Conservation (phyloP, 2,113 vertebrate genomes). For the Siphamia tubifer region DNA sequence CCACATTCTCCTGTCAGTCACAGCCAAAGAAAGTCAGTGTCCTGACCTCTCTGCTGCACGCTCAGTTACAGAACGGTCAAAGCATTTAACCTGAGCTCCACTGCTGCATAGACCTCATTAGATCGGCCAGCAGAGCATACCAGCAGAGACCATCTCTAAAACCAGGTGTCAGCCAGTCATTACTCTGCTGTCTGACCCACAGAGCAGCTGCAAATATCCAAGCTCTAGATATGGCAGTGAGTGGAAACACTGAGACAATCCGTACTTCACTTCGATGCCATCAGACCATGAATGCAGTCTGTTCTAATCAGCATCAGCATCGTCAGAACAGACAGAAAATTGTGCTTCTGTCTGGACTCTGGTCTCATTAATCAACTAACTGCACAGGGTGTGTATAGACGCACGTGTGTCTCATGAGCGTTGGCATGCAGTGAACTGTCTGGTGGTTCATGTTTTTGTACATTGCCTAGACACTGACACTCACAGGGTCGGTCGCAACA, state of each 20-base stretch:
- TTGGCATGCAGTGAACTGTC: constrained; percentile 32
- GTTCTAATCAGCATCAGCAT: constrained; percentile 28
- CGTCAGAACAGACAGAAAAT: constrained; percentile 41
- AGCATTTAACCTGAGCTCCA: constrained; percentile 62
- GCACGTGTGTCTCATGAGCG: constrained; percentile 28
- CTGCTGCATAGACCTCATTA: constrained; percentile 58
- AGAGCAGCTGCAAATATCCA: constrained; percentile 44
- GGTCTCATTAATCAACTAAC: constrained; percentile 53
- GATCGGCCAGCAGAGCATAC: constrained; percentile 33
- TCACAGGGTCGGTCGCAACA: background rate
- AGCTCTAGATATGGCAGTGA: background rate
- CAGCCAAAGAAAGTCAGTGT: constrained; percentile 1
- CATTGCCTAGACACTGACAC: constrained; percentile 29
- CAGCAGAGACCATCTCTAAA: constrained; percentile 36
- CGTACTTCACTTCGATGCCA: background rate
- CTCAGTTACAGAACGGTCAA: constrained; percentile 38
- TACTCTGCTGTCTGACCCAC: constrained; percentile 50
- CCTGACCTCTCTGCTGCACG: constrained; percentile 21
- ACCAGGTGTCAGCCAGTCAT: constrained; percentile 66
- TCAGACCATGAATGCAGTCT: background rate
- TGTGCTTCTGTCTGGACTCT: constrained; percentile 44
- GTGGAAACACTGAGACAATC: constrained; percentile 44
- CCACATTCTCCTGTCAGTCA: constrained; percentile 36
- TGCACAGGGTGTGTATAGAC: constrained; percentile 39
- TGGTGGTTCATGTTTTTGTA: constrained; percentile 6